Evolutionary conservation across 2,888 invertebrate species (phyloP).

Genomic region (Hipparchia semele): DNA sequence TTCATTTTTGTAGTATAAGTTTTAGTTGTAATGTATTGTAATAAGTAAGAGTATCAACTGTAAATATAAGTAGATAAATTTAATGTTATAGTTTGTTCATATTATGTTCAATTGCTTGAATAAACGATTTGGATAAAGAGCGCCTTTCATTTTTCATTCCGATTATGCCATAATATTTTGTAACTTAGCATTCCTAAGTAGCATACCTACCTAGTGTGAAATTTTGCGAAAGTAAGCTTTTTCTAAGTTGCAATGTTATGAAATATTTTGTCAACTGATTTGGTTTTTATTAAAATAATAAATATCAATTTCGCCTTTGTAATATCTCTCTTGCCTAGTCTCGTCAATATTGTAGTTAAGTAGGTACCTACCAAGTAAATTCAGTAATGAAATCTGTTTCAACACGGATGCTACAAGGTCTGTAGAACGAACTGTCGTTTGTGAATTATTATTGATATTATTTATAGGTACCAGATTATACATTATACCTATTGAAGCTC

Average conservation of each 20-base stretch:
- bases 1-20: constrained; percentile 54
- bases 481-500: no score
- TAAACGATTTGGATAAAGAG: constrained; percentile 80
- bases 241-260: constrained; percentile 7
- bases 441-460: no score
- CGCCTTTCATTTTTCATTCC: constrained; percentile 55
- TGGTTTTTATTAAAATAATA: neutral
- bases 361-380: no score
- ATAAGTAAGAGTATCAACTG: constrained; percentile 76
- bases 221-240: constrained; percentile 8
- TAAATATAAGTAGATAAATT: constrained; percentile 84
- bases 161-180: constrained; percentile 14
- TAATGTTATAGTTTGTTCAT: constrained; percentile 83
- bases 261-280: constrained; percentile 4
- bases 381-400: no score
- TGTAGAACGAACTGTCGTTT: no score
- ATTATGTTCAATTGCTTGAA: constrained; percentile 83
- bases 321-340: no score
- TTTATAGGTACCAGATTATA: no score
- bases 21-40: constrained; percentile 73
- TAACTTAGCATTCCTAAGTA: neutral
- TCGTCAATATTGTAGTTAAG: no score
- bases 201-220: neutral
- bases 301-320: neutral
- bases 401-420: no score